Base-by-base conservation (phyloP, 2,888 invertebrate genomes). In the Meghimatium bilineatum region DNA sequence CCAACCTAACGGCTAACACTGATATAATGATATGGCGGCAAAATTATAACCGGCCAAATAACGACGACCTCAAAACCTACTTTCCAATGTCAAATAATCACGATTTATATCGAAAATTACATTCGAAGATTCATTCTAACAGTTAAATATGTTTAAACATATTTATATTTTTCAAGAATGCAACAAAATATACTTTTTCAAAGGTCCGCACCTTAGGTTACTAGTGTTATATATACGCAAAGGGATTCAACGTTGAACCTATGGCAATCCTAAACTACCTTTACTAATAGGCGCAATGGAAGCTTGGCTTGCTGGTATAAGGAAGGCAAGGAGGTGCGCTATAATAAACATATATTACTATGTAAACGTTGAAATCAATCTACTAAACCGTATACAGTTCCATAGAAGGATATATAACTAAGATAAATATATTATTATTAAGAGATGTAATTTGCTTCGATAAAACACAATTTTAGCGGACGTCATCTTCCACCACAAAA, bases 391-490 rank as follows among this genome's bases (percentile, higher is more conserved):
- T 52, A 20, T 20, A 52, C 20, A 6, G 1, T 52, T 29, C 32
- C 32, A 12, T 26, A 67, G 29, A 36, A 44, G 17, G 17, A 67
- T 78, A 26, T 14, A 66, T 32, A 32, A 78, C 0, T 44, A 34
- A 44, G 26, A 20, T 2, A 56, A 52, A 10, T 74, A 1, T 52
- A 20, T 20, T 20, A 49, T 0, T 52, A 52, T 20, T 44, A 8
- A 44, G 6, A 44, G 77, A 34, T 29, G 10, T 32, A 0, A 29
- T 17, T 23, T 29, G 49, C 44, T 0, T 8, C 17, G 38, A 10
- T 17, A 77, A 84, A 84, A 80, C 14, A 2, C 17, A 14, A 23
- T 56, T 76, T 84, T 56, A 76, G 84, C 84, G 84, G 84, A 81
- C 80, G 80, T 84, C 80, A 56, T 52, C 20, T 69, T 60, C 32